A percentile compares a stretch with the other conserved stretches of the same genome.
phyloP scores from a whole-genome alignment of 2,113 vertebrate species.

The Heptranchias perlo region DNA sequence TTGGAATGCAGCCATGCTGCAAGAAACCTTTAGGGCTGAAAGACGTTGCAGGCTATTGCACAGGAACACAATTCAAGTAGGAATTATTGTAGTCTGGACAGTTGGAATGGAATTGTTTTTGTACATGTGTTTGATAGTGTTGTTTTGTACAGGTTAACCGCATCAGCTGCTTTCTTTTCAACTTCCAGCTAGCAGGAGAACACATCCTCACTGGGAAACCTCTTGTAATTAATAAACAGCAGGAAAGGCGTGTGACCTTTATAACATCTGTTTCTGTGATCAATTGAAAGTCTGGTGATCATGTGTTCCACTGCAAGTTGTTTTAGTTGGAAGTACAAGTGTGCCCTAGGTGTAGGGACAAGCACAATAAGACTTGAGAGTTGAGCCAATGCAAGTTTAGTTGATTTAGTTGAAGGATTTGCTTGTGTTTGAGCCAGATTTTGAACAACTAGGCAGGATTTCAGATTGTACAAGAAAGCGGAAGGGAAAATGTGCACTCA shows the following conservation, averaged over 20 bases:
- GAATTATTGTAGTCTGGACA: neutral
- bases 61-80: neutral
- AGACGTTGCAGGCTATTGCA: neutral
- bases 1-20: neutral
- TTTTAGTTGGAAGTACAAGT: neutral
- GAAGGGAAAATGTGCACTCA: too few relatives aligned
- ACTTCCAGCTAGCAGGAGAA: neutral
- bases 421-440: neutral
- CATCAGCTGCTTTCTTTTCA: neutral
- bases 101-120: neutral
- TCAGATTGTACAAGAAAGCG: too few relatives aligned
- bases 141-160: neutral
- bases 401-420: neutral
- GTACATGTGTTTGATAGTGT: neutral
- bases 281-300: neutral
- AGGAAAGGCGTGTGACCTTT: constrained; percentile 26
- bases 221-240: constrained; percentile 32
- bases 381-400: neutral
- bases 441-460: too few relatives aligned
- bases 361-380: neutral
- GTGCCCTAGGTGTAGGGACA: neutral
- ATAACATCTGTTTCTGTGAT: constrained; percentile 24
- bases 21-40: neutral
- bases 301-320: neutral
- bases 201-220: constrained; percentile 39